Evolutionary conservation across 1,140 invertebrate genomes (phyloP), one percentile per base, ranked within the genome.

Genomic region (Probaryconus sp.): DNA sequence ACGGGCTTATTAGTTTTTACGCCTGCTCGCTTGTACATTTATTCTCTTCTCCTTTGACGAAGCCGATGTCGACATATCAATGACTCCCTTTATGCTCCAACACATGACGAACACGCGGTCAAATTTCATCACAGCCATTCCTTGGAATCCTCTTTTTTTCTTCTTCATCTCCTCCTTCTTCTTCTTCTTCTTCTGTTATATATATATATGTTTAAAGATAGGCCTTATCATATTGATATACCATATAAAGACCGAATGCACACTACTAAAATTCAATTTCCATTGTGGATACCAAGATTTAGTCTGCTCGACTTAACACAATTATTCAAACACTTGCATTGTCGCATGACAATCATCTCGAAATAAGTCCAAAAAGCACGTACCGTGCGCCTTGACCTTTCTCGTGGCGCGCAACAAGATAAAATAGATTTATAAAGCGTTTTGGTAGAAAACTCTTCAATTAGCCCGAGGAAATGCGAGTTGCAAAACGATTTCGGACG

Each of bases 401-500:
- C 16, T 7, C 24, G 5, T 30, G 11, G 31, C 33, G 26, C 33
- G 63, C 35, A 40, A 56, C 51, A 33, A 45, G 38, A 64, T 30
- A 45, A 53, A 35, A 45, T 53, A 37, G 48, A 53, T 47, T 47
- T n/a, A n/a, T 37, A 45, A 45, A 55, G 21, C 31, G 10, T 65
- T 65, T 65, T 65, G 40, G 40, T n/a, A 16, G 30, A 31, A 67
- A 48, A 48, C 26, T 7, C 37, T 42, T 69, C 47, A 69, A 69
- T 69, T 69, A 69, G 24, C 4, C 3, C 13, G 53, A 33, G 55
- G 60, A 69, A 69, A 51, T 60, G 53, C 47, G 64, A 69, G 30
- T 51, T 69, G 64, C 35, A n/a, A 69, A 69, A 69, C 35, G 47
- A 60, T 69, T 69, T 69, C 31, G 53, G 53, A 30, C 45, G 28